These are phyloP conservation scores for Dasyprocta punctata DNA, from an alignment of 2,113 vertebrate genomes.

Conservation along the genomic window DNA sequence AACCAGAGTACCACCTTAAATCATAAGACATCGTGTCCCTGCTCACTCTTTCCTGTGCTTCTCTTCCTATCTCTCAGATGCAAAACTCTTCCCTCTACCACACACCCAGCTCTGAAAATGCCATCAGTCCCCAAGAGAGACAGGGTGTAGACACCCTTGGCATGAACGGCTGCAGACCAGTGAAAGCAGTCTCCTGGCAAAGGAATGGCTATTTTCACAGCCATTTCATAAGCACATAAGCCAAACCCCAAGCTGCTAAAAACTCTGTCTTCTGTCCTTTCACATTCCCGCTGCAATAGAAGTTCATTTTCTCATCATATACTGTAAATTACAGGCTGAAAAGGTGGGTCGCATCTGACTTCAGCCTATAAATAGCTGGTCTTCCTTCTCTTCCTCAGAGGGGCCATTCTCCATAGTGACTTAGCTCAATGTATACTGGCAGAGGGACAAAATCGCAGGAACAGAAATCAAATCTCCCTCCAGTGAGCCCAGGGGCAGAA, in stretches of 20 bases:
- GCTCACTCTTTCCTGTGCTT: neutral
- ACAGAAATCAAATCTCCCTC: slow-evolving; percentile 51
- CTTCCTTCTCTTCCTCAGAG: slow-evolving; percentile 74
- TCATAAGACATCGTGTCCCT: neutral
- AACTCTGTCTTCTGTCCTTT: slow-evolving; percentile 74
- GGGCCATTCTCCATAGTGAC: slow-evolving; percentile 63
- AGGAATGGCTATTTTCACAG: slow-evolving; percentile 64
- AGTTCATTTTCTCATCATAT: slow-evolving; percentile 81
- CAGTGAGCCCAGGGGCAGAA: slow-evolving; percentile 30
- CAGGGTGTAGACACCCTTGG: neutral
- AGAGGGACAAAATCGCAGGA: slow-evolving; percentile 68
- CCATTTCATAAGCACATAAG: slow-evolving; percentile 40
- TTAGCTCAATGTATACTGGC: slow-evolving; percentile 57
- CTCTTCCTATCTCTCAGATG: neutral
- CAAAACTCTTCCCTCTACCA: neutral
- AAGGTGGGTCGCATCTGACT: slow-evolving; percentile 77
- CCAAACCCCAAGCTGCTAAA: slow-evolving; percentile 63
- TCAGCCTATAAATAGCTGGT: slow-evolving; percentile 79
- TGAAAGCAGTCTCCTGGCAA: neutral
- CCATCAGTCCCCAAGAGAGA: neutral
- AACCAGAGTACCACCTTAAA: neutral
- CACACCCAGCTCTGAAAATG: neutral
- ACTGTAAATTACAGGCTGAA: slow-evolving; percentile 81
- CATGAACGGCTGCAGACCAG: neutral
- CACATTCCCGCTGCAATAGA: slow-evolving; percentile 73